Evolutionary conservation across 2,888 invertebrate genomes (phyloP).

Genomic region (Lycaena phlaeas): DNA sequence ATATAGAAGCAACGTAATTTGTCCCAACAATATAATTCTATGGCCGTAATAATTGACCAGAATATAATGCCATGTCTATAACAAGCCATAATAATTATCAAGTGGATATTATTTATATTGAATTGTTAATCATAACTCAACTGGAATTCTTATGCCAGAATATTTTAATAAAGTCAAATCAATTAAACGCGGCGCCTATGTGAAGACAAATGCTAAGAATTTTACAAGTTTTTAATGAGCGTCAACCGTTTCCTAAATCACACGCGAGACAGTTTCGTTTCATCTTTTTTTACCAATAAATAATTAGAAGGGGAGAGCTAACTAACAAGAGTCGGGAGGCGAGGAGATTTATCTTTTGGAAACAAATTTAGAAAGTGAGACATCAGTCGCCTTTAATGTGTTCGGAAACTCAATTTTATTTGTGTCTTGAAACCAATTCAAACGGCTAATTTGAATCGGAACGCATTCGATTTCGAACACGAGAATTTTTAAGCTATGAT

Average conservation of each 20-base stretch:
- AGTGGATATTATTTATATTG: no score
- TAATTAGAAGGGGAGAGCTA: slow-evolving; percentile 63
- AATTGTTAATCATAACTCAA: no score
- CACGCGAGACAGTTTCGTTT: slow-evolving; percentile 49
- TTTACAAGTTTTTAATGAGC: slow-evolving; percentile 71
- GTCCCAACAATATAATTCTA: no score
- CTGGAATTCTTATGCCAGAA: no score
- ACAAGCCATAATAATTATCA: no score
- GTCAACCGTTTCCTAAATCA: slow-evolving; percentile 59
- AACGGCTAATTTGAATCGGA: slow-evolving; percentile 58
- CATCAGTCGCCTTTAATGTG: slow-evolving; percentile 47
- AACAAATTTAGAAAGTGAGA: slow-evolving; percentile 71
- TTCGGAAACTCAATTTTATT: slow-evolving; percentile 30
- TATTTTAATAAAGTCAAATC: not conserved
- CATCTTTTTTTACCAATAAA: slow-evolving; percentile 50
- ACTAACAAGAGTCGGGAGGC: slow-evolving; percentile 61
- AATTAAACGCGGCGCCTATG: not conserved
- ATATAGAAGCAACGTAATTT: no score
- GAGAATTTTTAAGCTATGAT: slow-evolving; percentile 30
- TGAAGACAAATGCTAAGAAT: slow-evolving; percentile 27
- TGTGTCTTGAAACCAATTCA: slow-evolving; percentile 45
- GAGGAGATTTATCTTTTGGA: slow-evolving; percentile 66
- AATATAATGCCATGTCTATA: no score
- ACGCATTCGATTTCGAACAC: slow-evolving; percentile 26
- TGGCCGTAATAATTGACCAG: no score